phyloP scores from a whole-genome alignment of 2,113 vertebrate species.

The Zeus faber region DNA sequence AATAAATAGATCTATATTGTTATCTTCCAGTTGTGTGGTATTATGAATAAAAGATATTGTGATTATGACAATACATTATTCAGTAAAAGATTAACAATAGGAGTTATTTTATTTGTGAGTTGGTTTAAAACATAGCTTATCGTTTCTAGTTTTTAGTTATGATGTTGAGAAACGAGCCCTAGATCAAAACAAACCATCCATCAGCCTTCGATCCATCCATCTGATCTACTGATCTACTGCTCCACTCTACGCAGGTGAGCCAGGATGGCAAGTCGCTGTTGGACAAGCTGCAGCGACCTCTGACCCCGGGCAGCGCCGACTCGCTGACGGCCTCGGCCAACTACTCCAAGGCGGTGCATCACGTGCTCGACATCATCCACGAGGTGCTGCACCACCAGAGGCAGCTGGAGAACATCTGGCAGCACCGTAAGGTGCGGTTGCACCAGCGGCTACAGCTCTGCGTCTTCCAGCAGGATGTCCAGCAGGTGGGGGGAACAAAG shows the following conservation, averaged over 20 bases:
- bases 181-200: too few relatives aligned
- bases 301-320: slow-evolving; percentile 93
- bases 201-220: background rate
- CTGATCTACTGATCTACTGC: background rate
- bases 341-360: slow-evolving; percentile 96
- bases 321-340: slow-evolving; percentile 92
- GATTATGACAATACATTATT: too few relatives aligned
- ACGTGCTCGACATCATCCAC: slow-evolving; percentile 94
- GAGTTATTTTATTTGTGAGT: too few relatives aligned
- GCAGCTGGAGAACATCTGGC: slow-evolving; percentile 97
- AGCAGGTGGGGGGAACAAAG: slow-evolving; percentile 77
- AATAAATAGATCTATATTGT: too few relatives aligned
- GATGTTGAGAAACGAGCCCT: too few relatives aligned
- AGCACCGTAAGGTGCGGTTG: slow-evolving; percentile 95
- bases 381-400: slow-evolving; percentile 97
- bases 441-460: slow-evolving; percentile 96
- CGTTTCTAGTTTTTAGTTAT: too few relatives aligned
- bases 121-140: too few relatives aligned
- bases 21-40: too few relatives aligned
- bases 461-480: slow-evolving; percentile 97
- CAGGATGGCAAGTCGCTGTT: slow-evolving; percentile 95
- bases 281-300: slow-evolving; percentile 93
- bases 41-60: too few relatives aligned
- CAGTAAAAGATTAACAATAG: too few relatives aligned
- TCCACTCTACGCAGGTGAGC: slow-evolving; percentile 80